Evolutionary conservation across 53 echinoderm and acorn worm genomes (phyloP).

Genomic region (Echinarachnius parma): DNA sequence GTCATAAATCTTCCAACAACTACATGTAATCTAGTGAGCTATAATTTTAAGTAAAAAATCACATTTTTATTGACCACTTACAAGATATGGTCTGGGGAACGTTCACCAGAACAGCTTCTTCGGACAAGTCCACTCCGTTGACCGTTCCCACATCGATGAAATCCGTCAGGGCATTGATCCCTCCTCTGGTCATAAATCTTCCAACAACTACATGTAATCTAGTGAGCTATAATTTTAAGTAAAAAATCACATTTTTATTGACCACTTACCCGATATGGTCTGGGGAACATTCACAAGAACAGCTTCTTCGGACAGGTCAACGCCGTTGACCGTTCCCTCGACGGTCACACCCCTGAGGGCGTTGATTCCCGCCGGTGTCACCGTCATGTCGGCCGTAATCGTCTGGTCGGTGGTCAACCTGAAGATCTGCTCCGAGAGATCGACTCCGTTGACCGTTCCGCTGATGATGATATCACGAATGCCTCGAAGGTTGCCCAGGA

Average conservation of each 20-base stretch:
- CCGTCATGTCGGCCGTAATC: conserved; percentile 1
- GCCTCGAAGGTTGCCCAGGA: conserved; percentile 31
- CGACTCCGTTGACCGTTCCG: conserved; percentile 45
- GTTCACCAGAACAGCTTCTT: conserved; percentile 57
- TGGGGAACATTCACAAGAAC: conserved; percentile 55
- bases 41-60: too few relatives aligned
- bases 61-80: too few relatives aligned
- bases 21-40: too few relatives aligned
- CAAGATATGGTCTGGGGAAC: conserved; percentile 58
- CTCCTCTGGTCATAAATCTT: background rate
- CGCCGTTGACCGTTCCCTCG: conserved; percentile 50
- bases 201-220: conserved; percentile 27
- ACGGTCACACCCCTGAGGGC: conserved; percentile 18
- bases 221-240: too few relatives aligned
- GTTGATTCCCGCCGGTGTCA: conserved; percentile 13
- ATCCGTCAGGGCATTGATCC: conserved; percentile 10
- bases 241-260: too few relatives aligned
- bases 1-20: too few relatives aligned
- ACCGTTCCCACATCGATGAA: conserved; percentile 42
- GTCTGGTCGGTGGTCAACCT: conserved; percentile 46
- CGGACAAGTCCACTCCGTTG: conserved; percentile 71
- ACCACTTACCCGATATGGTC: conserved; percentile 61
- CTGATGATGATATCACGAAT: conserved; percentile 34
- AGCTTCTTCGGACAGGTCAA: conserved; percentile 73
- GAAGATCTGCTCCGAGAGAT: conserved; percentile 64